Evolutionary conservation across 2,888 invertebrate species (phyloP), one percentile per base, ranked within the genome.

Genomic region (Brassicogethes aeneus): DNA sequence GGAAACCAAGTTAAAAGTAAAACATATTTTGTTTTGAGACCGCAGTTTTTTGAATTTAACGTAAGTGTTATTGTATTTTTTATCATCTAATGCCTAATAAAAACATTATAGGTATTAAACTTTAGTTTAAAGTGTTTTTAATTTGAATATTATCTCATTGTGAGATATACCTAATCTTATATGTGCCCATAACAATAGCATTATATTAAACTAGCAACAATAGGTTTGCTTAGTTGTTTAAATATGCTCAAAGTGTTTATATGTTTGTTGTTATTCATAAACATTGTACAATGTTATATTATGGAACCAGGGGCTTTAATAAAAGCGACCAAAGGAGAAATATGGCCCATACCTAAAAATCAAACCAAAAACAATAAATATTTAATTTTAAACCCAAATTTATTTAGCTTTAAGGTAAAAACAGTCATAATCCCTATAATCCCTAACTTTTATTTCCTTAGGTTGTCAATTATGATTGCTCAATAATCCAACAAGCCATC

Each of bases 341-440:
- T 80, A 1, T 85, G 85, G 84, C 85, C 85, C 0, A 67, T 73
- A 55, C 82, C 83, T 0, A 74, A 75, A 45, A 50, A 65, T 2
- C 74, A 76, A 57, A 58, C 59, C 32, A 69, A 69, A 49, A 55
- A 60, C 30, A 54, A 63, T 13, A 58, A 62, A 3, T 74, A 64
- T 62, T 70, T 69, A 50, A 57, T 67, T 37, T 62, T 76, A 23
- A 23, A 23, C 10, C 23, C 23, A 23, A 7, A 7, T 23, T 23
- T 23, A 23, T 23, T 23, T 5, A 5, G 23, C 10, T 23, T 23
- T 5, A 23, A 23, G 23, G 23, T 23, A 23, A 23, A 10, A 23
- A 5, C 10, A 5, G 5, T 5, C 23, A 7, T 10, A 23, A 7
- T 23, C 5, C 23, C 10, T 23, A 23, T 23, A 7, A 23, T 23